Evolutionary conservation across 2,797 vertebrate species (phyloP).

Genomic region (Xiphophorus birchmanni): DNA sequence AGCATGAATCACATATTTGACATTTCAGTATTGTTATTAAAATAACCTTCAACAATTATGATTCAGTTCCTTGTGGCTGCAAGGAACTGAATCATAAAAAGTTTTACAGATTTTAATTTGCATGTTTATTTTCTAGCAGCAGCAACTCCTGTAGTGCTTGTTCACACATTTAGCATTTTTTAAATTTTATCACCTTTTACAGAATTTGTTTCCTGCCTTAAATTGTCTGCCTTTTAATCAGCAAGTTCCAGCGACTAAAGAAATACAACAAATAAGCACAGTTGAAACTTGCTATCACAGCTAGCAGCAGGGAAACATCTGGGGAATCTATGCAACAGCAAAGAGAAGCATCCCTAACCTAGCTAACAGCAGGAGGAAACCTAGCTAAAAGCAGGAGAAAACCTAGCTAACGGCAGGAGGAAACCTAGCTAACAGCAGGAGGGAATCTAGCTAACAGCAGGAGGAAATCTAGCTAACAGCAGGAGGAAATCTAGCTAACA

Average conservation of each 20-base stretch:
- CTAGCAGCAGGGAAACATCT: not conserved
- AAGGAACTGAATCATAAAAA: not conserved
- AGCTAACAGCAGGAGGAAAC: not conserved
- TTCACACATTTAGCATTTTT: not conserved
- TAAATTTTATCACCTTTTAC: not conserved
- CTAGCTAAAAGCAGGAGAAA: not conserved
- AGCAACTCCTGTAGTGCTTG: not conserved
- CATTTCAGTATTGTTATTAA: not conserved
- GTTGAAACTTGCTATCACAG: not conserved
- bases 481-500: no score
- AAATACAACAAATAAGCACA: not conserved
- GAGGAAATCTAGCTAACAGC: not conserved
- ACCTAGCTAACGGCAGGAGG: no score
- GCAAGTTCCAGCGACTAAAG: not conserved
- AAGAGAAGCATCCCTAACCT: not conserved
- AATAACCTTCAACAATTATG: not conserved
- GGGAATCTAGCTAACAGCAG: not conserved
- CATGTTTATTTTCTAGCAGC: not conserved
- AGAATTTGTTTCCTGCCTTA: not conserved
- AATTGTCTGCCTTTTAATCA: not conserved
- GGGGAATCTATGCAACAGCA: not conserved
- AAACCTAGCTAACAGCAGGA: not conserved
- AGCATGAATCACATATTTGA: slow-evolving; percentile 1
- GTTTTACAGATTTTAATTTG: not conserved
- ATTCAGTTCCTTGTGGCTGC: not conserved